Percentiles rank a stretch among this genome's conserved stretches.
phyloP scores from a whole-genome alignment of 2,888 invertebrate genomes.

The Tenthredo livida region DNA sequence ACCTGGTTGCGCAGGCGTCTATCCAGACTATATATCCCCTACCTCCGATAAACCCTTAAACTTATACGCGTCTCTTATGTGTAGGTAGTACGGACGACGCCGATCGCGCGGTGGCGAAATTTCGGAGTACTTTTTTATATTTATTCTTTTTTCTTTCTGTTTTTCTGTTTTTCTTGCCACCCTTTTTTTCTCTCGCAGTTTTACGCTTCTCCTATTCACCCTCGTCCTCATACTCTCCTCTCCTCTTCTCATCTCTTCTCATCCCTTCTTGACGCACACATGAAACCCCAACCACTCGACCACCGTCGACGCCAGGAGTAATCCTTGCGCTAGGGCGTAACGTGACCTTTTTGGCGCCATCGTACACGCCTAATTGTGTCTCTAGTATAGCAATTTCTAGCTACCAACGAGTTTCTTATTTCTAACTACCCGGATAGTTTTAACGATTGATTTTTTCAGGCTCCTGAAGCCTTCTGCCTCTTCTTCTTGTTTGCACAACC shows the following conservation, averaged over 20 bases:
- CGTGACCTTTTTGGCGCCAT: constrained; percentile 46
- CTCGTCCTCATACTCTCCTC: constrained; percentile 17
- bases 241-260: constrained; percentile 49
- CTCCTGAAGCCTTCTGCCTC: background rate
- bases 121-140: background rate
- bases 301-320: background rate
- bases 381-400: background rate
- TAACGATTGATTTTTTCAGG: background rate
- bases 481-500: background rate
- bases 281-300: background rate
- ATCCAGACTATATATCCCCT: background rate
- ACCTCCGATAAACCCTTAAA: constrained; percentile 39
- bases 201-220: background rate
- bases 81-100: background rate
- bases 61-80: constrained; percentile 8
- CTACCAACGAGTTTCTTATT: background rate
- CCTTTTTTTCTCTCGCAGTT: background rate
- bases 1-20: constrained; percentile 39
- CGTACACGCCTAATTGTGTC: constrained; percentile 26
- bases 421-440: background rate
- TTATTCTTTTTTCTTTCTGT: background rate
- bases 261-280: background rate
- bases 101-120: background rate
- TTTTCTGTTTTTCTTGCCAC: background rate
- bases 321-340: constrained; percentile 30